Evolutionary conservation across 2,888 invertebrate species (phyloP).

Genomic region (Melangyna quadrimaculata): DNA sequence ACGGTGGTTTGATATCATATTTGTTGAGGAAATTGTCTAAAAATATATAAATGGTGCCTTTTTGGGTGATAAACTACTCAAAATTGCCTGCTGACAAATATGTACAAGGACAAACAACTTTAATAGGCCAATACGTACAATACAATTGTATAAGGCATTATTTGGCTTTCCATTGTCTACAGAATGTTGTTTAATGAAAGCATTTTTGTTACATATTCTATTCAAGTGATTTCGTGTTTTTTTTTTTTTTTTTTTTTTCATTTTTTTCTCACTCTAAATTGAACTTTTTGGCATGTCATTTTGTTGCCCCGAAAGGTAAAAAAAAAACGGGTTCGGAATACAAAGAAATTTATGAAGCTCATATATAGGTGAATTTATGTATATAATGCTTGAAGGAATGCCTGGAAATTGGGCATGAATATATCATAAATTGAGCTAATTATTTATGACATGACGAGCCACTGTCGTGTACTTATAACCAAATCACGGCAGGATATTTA

Average conservation of each 20-base stretch:
- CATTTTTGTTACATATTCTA: background rate
- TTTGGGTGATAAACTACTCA: slow-evolving; percentile 5
- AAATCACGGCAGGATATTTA: background rate
- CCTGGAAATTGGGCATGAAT: background rate
- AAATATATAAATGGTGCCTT: background rate
- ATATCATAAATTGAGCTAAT: slow-evolving; percentile 1
- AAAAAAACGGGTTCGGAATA: background rate
- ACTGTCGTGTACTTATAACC: background rate
- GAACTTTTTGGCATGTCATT: slow-evolving; percentile 1
- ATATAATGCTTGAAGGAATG: background rate
- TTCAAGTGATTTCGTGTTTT: background rate
- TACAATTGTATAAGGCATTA: background rate
- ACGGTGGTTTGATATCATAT: background rate
- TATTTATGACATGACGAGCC: background rate
- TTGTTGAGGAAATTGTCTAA: background rate
- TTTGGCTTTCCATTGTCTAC: background rate
- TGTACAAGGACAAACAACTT: slow-evolving; percentile 45
- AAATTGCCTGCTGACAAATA: slow-evolving; percentile 44
- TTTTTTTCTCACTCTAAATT: background rate
- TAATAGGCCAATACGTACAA: slow-evolving; percentile 22
- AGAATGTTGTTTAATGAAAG: background rate
- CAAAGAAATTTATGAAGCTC: background rate
- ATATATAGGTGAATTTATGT: no score
- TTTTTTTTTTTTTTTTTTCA: background rate
- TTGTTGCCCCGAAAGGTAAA: background rate